Percentiles rank a stretch among this genome's conserved stretches.
Evolutionary conservation across 2,888 invertebrate species (phyloP).

Genomic region (Cerceris rybyensis): DNA sequence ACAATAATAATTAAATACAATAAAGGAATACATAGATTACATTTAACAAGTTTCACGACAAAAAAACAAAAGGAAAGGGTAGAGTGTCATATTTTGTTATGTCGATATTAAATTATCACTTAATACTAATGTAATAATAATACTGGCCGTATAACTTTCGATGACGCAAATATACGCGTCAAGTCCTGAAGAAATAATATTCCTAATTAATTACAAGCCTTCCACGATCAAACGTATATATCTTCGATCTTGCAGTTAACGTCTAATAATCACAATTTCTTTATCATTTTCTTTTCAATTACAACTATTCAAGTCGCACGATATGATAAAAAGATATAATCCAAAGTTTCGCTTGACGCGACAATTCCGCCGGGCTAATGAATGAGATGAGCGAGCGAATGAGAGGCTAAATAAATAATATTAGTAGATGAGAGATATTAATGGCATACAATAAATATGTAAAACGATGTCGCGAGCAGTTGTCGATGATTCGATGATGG

Average conservation of each 20-base stretch:
- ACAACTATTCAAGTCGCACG: too few relatives aligned
- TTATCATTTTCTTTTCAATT: too few relatives aligned
- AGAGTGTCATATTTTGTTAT: background rate
- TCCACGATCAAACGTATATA: too few relatives aligned
- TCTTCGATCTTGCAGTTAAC: too few relatives aligned
- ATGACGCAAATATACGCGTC: background rate
- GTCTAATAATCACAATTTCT: too few relatives aligned
- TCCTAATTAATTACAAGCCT: too few relatives aligned
- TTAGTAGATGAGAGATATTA: constrained; percentile 17
- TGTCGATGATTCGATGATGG: background rate
- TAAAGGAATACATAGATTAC: background rate
- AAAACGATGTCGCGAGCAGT: constrained; percentile 5
- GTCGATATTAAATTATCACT: background rate
- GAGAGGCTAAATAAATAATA: constrained; percentile 12
- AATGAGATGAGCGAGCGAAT: constrained; percentile 5
- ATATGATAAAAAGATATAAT: too few relatives aligned
- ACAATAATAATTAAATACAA: background rate
- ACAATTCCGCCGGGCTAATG: background rate
- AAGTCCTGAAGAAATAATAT: too few relatives aligned
- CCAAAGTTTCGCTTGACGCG: too few relatives aligned
- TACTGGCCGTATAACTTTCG: background rate
- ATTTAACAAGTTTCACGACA: too few relatives aligned
- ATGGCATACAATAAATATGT: constrained; percentile 29
- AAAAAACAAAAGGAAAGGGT: too few relatives aligned
- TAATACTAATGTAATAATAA: background rate